phyloP scores from a whole-genome alignment of 2,888 invertebrate species.

The Epinotia demarniana region DNA sequence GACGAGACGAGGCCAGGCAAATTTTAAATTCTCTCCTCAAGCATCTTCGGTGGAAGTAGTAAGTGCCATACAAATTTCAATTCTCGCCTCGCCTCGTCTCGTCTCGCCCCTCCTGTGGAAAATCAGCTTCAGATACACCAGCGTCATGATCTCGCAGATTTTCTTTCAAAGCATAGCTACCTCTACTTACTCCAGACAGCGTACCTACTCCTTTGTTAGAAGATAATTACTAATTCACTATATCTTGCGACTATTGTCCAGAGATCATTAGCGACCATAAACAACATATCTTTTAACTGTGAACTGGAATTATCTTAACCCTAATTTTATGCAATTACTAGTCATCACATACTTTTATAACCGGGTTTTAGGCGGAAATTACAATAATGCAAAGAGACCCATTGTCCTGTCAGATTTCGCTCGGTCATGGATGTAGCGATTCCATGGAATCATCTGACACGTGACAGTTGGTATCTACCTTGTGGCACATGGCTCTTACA shows the following conservation, averaged over 20 bases:
- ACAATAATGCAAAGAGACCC: constrained; percentile 21
- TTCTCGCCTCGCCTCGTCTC: no score
- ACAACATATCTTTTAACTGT: constrained; percentile 11
- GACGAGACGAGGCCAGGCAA: no score
- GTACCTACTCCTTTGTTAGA: not conserved
- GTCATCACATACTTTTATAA: constrained; percentile 19
- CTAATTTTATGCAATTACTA: constrained; percentile 34
- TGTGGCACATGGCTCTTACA: not conserved
- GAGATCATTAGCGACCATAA: constrained; percentile 10
- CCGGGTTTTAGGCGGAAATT: constrained; percentile 28
- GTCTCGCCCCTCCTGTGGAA: no score
- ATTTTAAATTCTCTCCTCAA: no score
- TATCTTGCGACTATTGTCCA: constrained; percentile 5
- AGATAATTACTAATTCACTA: not conserved
- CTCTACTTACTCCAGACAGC: not conserved
- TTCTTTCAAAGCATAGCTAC: not conserved
- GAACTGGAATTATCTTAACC: constrained; percentile 27
- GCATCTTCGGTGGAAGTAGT: no score
- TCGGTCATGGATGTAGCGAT: constrained; percentile 23
- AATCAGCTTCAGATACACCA: no score
- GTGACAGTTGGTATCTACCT: constrained; percentile 8
- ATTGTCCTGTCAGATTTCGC: constrained; percentile 40
- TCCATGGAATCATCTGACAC: constrained; percentile 23
- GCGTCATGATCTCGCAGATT: no score
- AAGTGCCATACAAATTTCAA: no score